Conservation (phyloP, 2,113 vertebrate genomes). For the Vulpes lagopus region DNA sequence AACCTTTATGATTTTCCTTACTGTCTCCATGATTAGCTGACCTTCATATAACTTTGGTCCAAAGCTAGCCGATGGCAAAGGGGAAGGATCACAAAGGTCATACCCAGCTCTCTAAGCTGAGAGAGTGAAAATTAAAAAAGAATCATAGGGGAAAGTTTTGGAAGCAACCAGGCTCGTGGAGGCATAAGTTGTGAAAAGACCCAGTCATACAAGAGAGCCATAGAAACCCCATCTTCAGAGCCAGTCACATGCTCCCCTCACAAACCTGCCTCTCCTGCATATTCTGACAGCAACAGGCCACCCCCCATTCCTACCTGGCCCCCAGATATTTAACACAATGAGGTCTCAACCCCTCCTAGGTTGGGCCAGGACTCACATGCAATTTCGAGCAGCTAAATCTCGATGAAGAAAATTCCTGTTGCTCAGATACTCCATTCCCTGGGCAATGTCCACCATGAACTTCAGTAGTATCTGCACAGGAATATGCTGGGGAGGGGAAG, state of each 20-base stretch:
- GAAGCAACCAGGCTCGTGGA: background rate
- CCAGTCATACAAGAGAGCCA: background rate
- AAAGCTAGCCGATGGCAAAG: background rate
- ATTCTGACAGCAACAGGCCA: background rate
- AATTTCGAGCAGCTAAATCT: conserved; percentile 97
- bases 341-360: too few relatives aligned
- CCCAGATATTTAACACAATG: background rate
- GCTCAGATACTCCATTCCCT: conserved; percentile 98
- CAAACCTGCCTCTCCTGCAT: background rate
- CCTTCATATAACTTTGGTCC: background rate
- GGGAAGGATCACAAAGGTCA: background rate
- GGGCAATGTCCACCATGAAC: conserved; percentile 97
- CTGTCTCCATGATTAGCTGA: background rate
- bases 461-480: conserved; percentile 94
- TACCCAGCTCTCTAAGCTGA: too few relatives aligned
- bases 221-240: background rate
- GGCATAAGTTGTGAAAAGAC: background rate
- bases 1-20: background rate
- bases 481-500: conserved; percentile 88
- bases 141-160: background rate
- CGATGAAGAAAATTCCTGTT: conserved; percentile 95
- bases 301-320: background rate
- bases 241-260: accelerated
- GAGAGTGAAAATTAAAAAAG: background rate
- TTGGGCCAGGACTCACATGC: conserved; percentile 91